These are phyloP conservation scores for Teleopsis dalmanni DNA, from an alignment of 1,140 invertebrate genomes.

Conservation along the genomic window DNA sequence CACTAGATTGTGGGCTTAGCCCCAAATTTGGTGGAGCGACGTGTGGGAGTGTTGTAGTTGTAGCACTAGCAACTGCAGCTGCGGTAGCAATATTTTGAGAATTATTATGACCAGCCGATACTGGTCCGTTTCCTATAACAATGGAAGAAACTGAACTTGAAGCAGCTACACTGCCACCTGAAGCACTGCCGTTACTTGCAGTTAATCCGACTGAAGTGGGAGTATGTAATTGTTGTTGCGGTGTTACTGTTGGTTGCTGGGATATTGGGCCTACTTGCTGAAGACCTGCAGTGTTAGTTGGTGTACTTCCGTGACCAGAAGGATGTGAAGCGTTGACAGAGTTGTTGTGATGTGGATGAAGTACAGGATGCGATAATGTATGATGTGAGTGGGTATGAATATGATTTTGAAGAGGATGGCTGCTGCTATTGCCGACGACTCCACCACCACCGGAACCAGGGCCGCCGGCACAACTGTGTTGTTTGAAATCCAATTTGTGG, in stretches of 20 bases:
- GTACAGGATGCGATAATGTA: neutral
- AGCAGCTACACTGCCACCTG: constrained; percentile 12
- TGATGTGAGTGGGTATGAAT: constrained; percentile 1
- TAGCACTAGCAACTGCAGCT: constrained; percentile 22
- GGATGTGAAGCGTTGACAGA: constrained; percentile 8
- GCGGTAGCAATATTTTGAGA: constrained; percentile 39
- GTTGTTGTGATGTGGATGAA: constrained; percentile 10
- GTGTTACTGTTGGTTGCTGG: constrained; percentile 24
- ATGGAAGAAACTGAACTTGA: constrained; percentile 3
- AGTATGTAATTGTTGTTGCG: constrained; percentile 15
- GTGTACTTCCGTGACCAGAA: constrained; percentile 1
- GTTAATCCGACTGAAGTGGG: constrained; percentile 20
- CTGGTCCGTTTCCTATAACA: constrained; percentile 17
- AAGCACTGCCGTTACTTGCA: constrained; percentile 20
- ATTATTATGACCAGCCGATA: constrained; percentile 16
- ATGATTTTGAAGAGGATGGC: constrained; percentile 8
- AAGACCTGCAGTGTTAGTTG: neutral
- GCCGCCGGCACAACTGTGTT: constrained; percentile 47
- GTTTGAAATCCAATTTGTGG: constrained; percentile 55
- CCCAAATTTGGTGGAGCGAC: constrained; percentile 46
- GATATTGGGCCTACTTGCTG: constrained; percentile 20
- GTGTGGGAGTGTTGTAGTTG: constrained; percentile 22
- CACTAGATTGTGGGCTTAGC: constrained; percentile 49
- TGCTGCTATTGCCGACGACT: constrained; percentile 39
- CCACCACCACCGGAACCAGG: constrained; percentile 42